Percentiles rank a stretch among this genome's conserved stretches.
phyloP scores from a whole-genome alignment of 2,888 invertebrate genomes.

The Limnephilus rhombicus region DNA sequence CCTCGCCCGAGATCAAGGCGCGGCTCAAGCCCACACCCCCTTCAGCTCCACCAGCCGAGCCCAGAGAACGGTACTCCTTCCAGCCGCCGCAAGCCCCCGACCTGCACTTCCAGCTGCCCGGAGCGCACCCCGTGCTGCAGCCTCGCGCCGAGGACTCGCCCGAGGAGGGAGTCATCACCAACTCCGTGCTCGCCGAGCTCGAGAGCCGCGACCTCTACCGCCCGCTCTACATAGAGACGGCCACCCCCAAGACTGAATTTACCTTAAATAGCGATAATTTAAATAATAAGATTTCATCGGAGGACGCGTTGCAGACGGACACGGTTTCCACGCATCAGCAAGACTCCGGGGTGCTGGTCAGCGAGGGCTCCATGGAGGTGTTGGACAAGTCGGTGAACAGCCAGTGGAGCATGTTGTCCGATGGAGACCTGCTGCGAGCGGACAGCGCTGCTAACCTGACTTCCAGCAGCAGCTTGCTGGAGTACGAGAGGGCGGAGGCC shows the following conservation, averaged over 20 bases:
- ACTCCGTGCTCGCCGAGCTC: constrained; percentile 71
- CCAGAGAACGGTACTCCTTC: constrained; percentile 44
- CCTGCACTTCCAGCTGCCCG: constrained; percentile 49
- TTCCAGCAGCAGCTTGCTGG: constrained; percentile 67
- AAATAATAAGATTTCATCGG: constrained; percentile 61
- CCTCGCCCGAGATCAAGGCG: constrained; percentile 84
- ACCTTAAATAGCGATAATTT: constrained; percentile 64
- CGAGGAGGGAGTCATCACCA: constrained; percentile 68
- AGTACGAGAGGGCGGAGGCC: constrained; percentile 69
- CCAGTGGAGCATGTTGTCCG: constrained; percentile 75
- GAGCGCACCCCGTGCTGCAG: constrained; percentile 42
- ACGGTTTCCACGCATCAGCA: constrained; percentile 69
- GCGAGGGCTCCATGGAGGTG: constrained; percentile 78
- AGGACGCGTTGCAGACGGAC: constrained; percentile 58
- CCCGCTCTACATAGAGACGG: constrained; percentile 66
- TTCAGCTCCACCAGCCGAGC: constrained; percentile 61
- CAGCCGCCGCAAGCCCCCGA: constrained; percentile 56
- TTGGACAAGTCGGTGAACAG: constrained; percentile 78
- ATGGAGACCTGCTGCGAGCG: constrained; percentile 58
- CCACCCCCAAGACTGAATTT: constrained; percentile 70
- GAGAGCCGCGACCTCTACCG: constrained; percentile 68
- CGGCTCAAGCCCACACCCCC: constrained; percentile 70
- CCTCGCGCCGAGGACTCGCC: constrained; percentile 49
- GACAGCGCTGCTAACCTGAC: constrained; percentile 68
- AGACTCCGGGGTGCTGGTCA: constrained; percentile 78